Conservation (phyloP, 2,113 vertebrate species). For the Pungitius pungitius region DNA sequence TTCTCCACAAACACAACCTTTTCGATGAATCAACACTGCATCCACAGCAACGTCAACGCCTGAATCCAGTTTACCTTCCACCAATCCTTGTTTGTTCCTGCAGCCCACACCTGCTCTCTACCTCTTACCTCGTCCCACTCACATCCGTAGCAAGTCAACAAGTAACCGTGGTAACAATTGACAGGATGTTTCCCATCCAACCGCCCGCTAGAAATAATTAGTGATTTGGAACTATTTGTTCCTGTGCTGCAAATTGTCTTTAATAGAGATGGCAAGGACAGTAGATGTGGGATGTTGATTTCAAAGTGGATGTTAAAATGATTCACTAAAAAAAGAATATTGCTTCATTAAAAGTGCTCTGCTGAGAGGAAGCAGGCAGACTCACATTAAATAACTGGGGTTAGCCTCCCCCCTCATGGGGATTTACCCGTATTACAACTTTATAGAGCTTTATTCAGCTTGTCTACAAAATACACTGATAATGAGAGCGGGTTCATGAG, state of each 20-base stretch:
- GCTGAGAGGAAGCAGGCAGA: not conserved
- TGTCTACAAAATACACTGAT: not conserved
- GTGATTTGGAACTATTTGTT: not conserved
- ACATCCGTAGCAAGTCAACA: slow-evolving; percentile 3
- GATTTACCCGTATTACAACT: slow-evolving; percentile 66
- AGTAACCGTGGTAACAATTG: slow-evolving; percentile 9
- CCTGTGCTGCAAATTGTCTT: not conserved
- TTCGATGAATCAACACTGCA: slow-evolving; percentile 5
- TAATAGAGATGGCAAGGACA: not conserved
- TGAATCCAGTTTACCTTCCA: slow-evolving; percentile 31
- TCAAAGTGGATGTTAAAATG: not conserved
- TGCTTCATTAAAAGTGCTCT: not conserved
- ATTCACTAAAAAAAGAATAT: not conserved
- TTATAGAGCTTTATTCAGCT: not conserved
- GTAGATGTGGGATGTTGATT: not conserved
- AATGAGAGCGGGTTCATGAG: not conserved
- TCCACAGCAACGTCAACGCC: slow-evolving; percentile 3
- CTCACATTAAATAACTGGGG: not conserved
- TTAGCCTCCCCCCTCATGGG: slow-evolving; percentile 38
- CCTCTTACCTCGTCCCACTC: not conserved
- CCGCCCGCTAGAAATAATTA: not conserved
- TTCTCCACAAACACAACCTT: slow-evolving; percentile 11
- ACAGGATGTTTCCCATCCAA: not conserved
- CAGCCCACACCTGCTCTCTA: slow-evolving; percentile 43
- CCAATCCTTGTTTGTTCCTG: not conserved